Conservation (phyloP, 2,888 invertebrate genomes). For the Mimas tiliae region DNA sequence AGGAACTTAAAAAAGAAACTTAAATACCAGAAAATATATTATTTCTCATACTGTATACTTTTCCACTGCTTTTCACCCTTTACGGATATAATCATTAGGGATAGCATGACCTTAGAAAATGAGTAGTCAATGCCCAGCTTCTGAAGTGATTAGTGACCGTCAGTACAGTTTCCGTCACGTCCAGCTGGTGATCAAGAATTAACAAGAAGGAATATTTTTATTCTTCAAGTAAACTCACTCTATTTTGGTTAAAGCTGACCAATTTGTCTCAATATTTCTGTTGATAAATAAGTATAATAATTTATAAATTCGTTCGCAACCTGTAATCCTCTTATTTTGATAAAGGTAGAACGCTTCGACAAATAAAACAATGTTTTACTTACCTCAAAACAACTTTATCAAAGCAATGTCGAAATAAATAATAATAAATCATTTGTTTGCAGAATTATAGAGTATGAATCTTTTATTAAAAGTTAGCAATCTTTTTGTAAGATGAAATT, state of each 20-base stretch:
- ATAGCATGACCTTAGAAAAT: too few relatives aligned
- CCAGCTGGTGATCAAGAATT: too few relatives aligned
- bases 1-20: too few relatives aligned
- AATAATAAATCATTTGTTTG: neutral
- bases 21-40: too few relatives aligned
- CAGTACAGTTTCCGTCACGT: too few relatives aligned
- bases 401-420: neutral
- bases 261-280: neutral
- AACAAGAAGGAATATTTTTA: too few relatives aligned
- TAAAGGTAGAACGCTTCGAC: slow-evolving; percentile 4
- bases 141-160: too few relatives aligned
- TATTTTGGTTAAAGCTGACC: neutral
- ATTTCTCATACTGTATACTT: too few relatives aligned
- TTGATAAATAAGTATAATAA: slow-evolving; percentile 4
- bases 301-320: neutral
- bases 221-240: neutral
- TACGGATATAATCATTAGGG: too few relatives aligned
- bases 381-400: neutral
- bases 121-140: too few relatives aligned
- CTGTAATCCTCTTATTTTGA: slow-evolving; percentile 19
- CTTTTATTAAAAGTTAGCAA: neutral
- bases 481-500: neutral
- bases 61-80: too few relatives aligned
- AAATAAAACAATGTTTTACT: neutral
- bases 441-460: neutral